Evolutionary conservation across 2,888 invertebrate genomes (phyloP), one percentile per base, ranked within the genome.

Genomic region (Hecatera dysodea): DNA sequence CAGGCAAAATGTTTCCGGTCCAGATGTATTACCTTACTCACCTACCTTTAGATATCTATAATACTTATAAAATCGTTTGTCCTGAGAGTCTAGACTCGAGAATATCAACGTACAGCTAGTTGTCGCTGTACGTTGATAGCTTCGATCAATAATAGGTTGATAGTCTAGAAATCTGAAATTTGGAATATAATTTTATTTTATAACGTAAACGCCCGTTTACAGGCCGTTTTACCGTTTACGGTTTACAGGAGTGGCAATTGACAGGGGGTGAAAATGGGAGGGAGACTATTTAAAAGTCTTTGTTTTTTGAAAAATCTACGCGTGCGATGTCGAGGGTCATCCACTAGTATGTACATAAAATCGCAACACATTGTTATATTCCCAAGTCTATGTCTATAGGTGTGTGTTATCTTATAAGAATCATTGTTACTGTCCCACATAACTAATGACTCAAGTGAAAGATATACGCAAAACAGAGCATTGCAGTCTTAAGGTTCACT

Each of bases 401-500:
- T 53, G 9, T 27, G 52, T 52, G 24, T 46, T 36, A 61, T 57
- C 39, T 46, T 36, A 61, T 57, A 29, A 22, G 11, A 24, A 66
- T 63, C 44, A 48, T 44, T 65, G 52, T 17, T 39, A n/a, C 36
- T 67, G 29, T 59, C 22, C 15, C 22, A 36, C 22, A 48, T 56
- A 48, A 48, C 9, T 53, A 48, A 71, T 60, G 29, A 67, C 52
- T 44, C 48, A 78, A 78, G n/a, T n/a, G 15, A 80, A 46, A 46
- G 61, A 68, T 52, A 77, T 17, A 46, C 52, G 29, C 46, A 39
- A 53, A 66, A 78, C 72, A 46, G 17, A 80, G 36, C 50, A 60
- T 55, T 55, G 62, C 62, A 70, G 71, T 73, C 64, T 67, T 78
- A 67, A 65, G 59, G 64, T 81, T 82, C 67, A 82, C 57, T 78